Percentiles rank a stretch among this genome's conserved stretches.
Evolutionary conservation across 2,113 vertebrate genomes (phyloP).

Genomic region (Pterocles burchelli): DNA sequence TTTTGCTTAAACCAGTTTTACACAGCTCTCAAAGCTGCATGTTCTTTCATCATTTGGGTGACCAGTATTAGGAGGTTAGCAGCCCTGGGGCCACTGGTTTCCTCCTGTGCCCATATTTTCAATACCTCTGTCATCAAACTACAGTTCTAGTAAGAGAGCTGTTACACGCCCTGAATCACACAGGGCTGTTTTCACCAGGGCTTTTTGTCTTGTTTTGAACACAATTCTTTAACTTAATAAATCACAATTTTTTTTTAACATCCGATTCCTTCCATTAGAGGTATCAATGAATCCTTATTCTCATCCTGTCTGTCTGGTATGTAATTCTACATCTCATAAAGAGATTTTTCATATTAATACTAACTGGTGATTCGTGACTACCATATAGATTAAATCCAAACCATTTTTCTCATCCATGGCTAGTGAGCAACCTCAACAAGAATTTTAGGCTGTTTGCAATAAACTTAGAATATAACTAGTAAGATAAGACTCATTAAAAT

Average conservation of each 20-base stretch:
- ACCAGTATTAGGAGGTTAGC: background rate
- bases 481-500: background rate
- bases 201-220: background rate
- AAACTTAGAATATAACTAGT: background rate
- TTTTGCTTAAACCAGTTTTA: background rate
- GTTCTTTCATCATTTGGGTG: background rate
- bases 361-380: background rate
- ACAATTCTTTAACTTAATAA: background rate
- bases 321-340: background rate
- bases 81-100: background rate
- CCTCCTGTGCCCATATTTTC: background rate
- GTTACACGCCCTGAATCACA: background rate
- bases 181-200: background rate
- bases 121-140: background rate
- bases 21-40: background rate
- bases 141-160: background rate
- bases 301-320: background rate
- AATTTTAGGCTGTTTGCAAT: background rate
- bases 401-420: background rate
- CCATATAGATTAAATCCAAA: background rate
- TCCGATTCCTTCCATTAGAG: background rate
- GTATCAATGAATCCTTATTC: background rate
- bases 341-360: background rate
- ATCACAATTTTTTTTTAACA: background rate
- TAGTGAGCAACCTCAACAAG: background rate